These are phyloP conservation scores for Struthio camelus DNA, from an alignment of 2,113 vertebrate species.

Conservation along the genomic window DNA sequence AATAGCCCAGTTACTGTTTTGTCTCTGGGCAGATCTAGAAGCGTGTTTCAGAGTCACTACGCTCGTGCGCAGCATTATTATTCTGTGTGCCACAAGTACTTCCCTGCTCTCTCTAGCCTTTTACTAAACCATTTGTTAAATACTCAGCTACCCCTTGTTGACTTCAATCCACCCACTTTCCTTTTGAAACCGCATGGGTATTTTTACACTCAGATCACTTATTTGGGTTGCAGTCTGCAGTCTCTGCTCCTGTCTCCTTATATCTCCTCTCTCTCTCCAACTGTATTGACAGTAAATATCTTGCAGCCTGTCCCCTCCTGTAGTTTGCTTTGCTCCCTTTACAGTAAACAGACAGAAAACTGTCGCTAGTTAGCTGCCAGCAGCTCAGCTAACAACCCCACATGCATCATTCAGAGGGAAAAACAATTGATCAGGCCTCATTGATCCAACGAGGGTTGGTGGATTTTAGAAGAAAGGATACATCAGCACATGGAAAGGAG, in stretches of 20 bases:
- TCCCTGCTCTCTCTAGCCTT: background rate
- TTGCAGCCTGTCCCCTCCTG: conserved; percentile 46
- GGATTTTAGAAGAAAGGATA: conserved; percentile 10
- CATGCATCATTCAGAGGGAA: conserved; percentile 29
- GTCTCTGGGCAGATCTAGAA: background rate
- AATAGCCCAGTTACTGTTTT: background rate
- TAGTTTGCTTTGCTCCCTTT: conserved; percentile 67
- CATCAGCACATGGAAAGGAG: background rate
- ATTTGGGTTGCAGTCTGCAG: conserved; percentile 8
- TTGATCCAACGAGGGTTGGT: conserved; percentile 32
- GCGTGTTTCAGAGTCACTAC: background rate
- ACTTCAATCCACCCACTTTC: background rate
- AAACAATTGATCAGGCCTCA: conserved; percentile 45
- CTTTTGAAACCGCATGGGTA: background rate
- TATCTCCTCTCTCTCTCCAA: conserved; percentile 27
- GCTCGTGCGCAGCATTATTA: background rate
- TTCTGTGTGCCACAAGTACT: background rate
- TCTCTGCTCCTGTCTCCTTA: conserved; percentile 9
- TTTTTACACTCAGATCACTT: background rate
- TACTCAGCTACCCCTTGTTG: background rate
- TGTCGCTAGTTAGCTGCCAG: conserved; percentile 34
- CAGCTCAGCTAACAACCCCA: conserved; percentile 39
- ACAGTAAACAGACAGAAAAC: conserved; percentile 72
- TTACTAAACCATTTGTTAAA: background rate
- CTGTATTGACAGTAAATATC: conserved; percentile 76